phyloP scores from a whole-genome alignment of 2,888 invertebrate species.

The Mycogona germanica region DNA sequence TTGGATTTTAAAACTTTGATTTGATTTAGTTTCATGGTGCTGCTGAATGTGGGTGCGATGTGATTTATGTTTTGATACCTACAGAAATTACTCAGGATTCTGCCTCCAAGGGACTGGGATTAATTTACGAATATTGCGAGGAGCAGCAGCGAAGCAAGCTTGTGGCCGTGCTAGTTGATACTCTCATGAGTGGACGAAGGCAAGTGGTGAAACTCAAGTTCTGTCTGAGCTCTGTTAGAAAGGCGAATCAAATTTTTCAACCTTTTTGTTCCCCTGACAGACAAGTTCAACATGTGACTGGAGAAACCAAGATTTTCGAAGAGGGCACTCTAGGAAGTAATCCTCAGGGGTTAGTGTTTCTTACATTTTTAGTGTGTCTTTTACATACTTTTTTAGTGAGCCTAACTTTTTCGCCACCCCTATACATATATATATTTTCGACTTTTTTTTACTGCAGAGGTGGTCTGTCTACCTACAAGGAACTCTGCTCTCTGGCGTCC shows the following conservation, averaged over 20 bases:
- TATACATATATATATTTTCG: too few relatives aligned
- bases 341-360: constrained; percentile 64
- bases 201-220: constrained; percentile 12
- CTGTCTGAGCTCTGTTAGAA: neutral
- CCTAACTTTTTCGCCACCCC: too few relatives aligned
- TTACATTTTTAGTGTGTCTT: too few relatives aligned
- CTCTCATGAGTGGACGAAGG: constrained; percentile 61
- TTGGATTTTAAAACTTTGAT: too few relatives aligned
- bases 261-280: constrained; percentile 21
- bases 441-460: constrained; percentile 45
- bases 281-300: constrained; percentile 47
- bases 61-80: constrained; percentile 18
- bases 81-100: constrained; percentile 86
- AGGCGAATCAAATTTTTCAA: too few relatives aligned
- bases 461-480: constrained; percentile 84
- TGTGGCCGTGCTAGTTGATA: constrained; percentile 64
- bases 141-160: constrained; percentile 55
- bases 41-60: neutral
- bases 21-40: neutral
- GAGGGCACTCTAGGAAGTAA: constrained; percentile 74
- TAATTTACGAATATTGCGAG: constrained; percentile 72
- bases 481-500: constrained; percentile 82
- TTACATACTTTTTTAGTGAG: too few relatives aligned
- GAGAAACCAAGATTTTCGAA: constrained; percentile 75
- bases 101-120: constrained; percentile 77